A percentile compares a stretch with the other conserved stretches of the same genome.
Evolutionary conservation across 2,797 vertebrate genomes (phyloP).

Genomic region (Emys orbicularis): DNA sequence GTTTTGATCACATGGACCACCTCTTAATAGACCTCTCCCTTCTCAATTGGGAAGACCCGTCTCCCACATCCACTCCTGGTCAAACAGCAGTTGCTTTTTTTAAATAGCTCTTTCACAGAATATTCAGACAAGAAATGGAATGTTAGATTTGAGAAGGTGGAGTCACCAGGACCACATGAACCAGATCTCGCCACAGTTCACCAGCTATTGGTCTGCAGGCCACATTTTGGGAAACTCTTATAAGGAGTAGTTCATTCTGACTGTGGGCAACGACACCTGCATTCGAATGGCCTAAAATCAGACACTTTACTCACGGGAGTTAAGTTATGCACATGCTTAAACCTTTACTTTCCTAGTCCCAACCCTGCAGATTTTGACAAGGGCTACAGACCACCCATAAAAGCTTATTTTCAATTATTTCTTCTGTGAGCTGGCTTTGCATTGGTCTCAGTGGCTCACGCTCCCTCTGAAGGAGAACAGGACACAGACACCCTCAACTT

Average conservation of each 20-base stretch:
- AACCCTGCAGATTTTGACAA: background rate
- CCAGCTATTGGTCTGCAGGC: background rate
- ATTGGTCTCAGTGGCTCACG: background rate
- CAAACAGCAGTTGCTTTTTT: accelerated
- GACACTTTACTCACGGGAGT: background rate
- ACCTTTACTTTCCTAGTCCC: background rate
- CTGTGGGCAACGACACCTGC: background rate
- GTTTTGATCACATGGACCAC: background rate
- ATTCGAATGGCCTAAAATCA: background rate
- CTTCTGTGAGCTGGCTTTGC: background rate
- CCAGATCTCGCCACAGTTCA: background rate
- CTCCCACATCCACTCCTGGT: background rate
- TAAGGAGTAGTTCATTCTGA: background rate
- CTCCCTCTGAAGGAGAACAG: background rate
- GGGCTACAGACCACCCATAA: background rate
- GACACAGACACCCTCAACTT: background rate
- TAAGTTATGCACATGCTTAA: background rate
- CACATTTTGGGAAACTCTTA: background rate
- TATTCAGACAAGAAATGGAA: background rate
- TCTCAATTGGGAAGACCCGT: accelerated
- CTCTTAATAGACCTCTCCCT: background rate
- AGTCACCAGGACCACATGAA: background rate
- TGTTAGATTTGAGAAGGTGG: background rate
- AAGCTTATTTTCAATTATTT: background rate
- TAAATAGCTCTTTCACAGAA: no score